phyloP scores from a whole-genome alignment of 2,113 vertebrate species.

The Orthonyx spaldingii region DNA sequence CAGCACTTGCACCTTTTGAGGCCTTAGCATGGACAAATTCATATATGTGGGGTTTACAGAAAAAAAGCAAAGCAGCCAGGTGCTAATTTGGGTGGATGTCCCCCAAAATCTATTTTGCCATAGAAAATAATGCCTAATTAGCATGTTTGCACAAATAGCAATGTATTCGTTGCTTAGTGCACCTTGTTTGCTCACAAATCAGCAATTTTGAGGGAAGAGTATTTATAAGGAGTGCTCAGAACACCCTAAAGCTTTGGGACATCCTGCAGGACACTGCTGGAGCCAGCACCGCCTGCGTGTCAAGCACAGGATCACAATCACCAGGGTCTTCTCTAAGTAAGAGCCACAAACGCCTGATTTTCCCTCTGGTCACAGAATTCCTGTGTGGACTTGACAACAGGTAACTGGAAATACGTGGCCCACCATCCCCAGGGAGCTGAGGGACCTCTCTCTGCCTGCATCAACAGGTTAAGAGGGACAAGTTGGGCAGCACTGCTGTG shows the following conservation, averaged over 20 bases:
- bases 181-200: not conserved
- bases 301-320: not conserved
- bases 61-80: not conserved
- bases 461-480: not conserved
- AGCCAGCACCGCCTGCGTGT: not conserved
- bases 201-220: not conserved
- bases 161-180: not conserved
- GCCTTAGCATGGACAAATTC: not conserved
- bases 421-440: not conserved
- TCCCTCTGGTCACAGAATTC: not conserved
- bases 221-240: not conserved
- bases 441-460: not conserved
- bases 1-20: not conserved
- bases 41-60: accelerated
- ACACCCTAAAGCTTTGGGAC: not conserved
- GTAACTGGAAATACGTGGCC: not conserved
- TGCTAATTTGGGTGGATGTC: not conserved
- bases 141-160: not conserved
- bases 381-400: not conserved
- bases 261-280: not conserved
- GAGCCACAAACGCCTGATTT: not conserved
- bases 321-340: accelerated
- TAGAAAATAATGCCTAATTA: not conserved
- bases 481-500: not conserved
- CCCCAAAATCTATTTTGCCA: not conserved